Evolutionary conservation across 2,888 invertebrate species (phyloP), one percentile per base, ranked within the genome.

Genomic region (Mesorhabditis belari): DNA sequence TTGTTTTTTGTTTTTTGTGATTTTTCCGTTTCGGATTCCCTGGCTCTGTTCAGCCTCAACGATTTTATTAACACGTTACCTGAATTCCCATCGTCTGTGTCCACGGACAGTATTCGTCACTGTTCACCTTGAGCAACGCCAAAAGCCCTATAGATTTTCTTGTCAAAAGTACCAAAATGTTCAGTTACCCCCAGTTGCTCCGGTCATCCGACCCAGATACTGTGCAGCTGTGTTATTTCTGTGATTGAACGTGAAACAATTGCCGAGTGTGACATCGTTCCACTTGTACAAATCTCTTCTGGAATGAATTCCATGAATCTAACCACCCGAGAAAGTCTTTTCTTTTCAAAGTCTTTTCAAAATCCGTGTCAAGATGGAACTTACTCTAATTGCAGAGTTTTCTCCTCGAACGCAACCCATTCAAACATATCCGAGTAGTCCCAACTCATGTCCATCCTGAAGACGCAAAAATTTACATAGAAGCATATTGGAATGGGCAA

Each of bases 161-260:
- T 27, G n/a, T n/a, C 49, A 3, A 26, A 19, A 3, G 2, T 1
- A 44, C n/a, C 26, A 9, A 4, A 25, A 44, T 56, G 19, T 6
- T 17, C 25, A n/a, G 9, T 26, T 19, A 70, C 72, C 71, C 50
- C 69, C 69, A 29, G 61, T 58, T 25, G 35, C 44, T 21, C 72
- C 69, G 1, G 66, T 44, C 21, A 57, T 55, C 52, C 72, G 58
- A 25, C 59, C 53, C n/a, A 52, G 19, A 28, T 69, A 72, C 0
- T 58, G 58, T 4, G 63, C 60, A 9, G 12, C 12, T 6, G 62
- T 60, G 6, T 52, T 52, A 19, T 70, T 58, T 0, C 28, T 44
- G 50, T 71, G 67, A 35, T 74, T 74, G 62, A 73, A 74, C 2
- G 74, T 71, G 59, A 70, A 74, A 29, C 74, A 74, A 24, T 70